Base-by-base conservation (phyloP, 2,888 invertebrate species). In the Altica lythri region DNA sequence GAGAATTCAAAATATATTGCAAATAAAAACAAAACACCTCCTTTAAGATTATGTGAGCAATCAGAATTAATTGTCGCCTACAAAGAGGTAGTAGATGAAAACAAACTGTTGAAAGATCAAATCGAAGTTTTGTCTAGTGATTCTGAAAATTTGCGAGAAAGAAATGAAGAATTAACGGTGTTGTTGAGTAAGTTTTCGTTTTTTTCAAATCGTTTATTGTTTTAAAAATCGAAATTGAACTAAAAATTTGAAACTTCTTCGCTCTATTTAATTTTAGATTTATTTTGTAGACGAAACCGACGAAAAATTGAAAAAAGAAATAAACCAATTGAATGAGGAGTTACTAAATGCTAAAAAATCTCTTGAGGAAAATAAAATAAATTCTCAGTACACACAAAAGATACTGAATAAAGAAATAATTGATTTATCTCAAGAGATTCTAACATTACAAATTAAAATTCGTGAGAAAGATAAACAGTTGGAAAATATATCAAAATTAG, bases 361-460 rank as follows among this genome's bases (percentile, higher is more conserved):
- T 22, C 9, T 40, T 2, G 18, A 8, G 4, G 19, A 12, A 9
- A 22, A 8, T 2, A 40, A 12, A 22, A 13, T 12, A 2, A 22
- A 40, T 8, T 40, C 22, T 1, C 22, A 22, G 13, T 2, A 2
- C 1, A 40, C 10, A 22, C 10, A 12, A 1, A 40, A 40, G 17
- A 19, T 22, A 4, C 14, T 40, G 2, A 22, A 40, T 13, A 40
- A 22, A 14, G 25, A 13, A 13, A 2, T 40, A 3, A 13, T 40
- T 4, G 47, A 49, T 34, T 27, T 59, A 44, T 8, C 54, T 54
- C 44, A 60, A 58, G 62, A 62, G 14, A 38, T 45, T n/a, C 30
- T 60, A 16, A 51, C 52, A 18, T 29, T 16, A 29, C 30, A 46
- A 6, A 50, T 50, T 9, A 30, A 16, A 30, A 46, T 56, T 40